Base-by-base conservation (phyloP, 2,888 invertebrate genomes). In the Macrostomum cliftonense region DNA sequence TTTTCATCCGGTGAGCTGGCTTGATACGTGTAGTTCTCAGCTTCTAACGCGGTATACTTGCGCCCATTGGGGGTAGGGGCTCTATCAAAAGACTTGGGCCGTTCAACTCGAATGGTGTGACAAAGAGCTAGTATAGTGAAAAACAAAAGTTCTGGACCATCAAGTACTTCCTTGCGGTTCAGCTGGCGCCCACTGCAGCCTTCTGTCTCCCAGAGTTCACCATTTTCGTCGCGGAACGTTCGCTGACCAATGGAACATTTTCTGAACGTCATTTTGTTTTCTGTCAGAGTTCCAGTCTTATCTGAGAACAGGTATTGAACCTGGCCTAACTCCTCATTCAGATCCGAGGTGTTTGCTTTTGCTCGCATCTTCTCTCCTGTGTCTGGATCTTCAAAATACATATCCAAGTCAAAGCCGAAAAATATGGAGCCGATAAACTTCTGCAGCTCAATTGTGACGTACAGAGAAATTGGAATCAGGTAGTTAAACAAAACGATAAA, bases 1-100 rank as follows among this genome's bases (percentile, higher is more conserved):
- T 88, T 87, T 66, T 89, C 89, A 68, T 91, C 89, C 0, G 89
- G 87, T 61, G 88, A 88, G 21, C 84, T 81, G 0, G 70, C 66
- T 47, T 70, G 64, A 52, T 68, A 70, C 28, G 28, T 28, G 28
- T 28, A 28, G 28, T 7, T 9, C 9, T 28, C 28, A 4, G 28
- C 28, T 28, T 28, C 28, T 4, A 9, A 28, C 28, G 28, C 28
- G 5, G 28, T 28, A 9, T 28, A 28, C 28, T 9, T 28, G 28
- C 28, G 28, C 4, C 9, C 28, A 28, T 28, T 28, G 5, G 28
- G 28, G 9, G 28, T 9, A 4, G 28, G 9, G 28, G 4, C 28
- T 9, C 28, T 28, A 9, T 28, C 28, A 28, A 28, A 28, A 28
- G 28, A 28, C 28, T 28, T 28, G 28, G 28, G 28, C 28, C 28